Evolutionary conservation across 2,797 vertebrate genomes (phyloP).

Genomic region (Ara ararauna): DNA sequence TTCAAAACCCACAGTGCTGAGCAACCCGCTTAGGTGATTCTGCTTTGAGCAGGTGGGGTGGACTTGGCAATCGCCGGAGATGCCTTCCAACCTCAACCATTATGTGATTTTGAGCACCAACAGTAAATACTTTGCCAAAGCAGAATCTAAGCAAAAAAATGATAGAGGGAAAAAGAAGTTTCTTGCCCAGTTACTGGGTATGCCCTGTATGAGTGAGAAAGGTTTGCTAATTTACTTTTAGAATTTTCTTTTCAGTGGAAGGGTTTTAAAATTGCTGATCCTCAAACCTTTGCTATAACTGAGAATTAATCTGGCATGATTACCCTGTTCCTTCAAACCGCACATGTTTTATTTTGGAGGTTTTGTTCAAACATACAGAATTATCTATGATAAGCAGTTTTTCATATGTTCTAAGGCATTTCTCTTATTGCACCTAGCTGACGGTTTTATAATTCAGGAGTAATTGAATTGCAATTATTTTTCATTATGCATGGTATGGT

Average conservation of each 20-base stretch:
- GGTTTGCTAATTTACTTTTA: background rate
- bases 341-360: slow-evolving; percentile 60
- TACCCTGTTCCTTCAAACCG: slow-evolving; percentile 52
- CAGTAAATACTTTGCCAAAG: background rate
- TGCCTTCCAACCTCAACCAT: background rate
- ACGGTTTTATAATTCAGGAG: slow-evolving; percentile 76
- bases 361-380: slow-evolving; percentile 71
- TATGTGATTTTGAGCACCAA: background rate
- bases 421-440: slow-evolving; percentile 76
- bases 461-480: slow-evolving; percentile 82
- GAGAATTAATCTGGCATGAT: slow-evolving; percentile 44
- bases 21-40: background rate
- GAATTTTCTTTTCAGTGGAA: background rate
- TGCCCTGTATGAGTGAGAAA: background rate
- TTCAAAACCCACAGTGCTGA: background rate
- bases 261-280: slow-evolving; percentile 32
- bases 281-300: background rate
- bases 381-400: slow-evolving; percentile 74
- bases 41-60: background rate
- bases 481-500: slow-evolving; percentile 77
- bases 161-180: background rate
- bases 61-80: background rate
- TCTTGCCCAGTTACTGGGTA: background rate
- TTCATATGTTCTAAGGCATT: slow-evolving; percentile 67
- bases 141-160: background rate